Base-by-base conservation (phyloP, 2,113 vertebrate species). In the Donacobius atricapilla region DNA sequence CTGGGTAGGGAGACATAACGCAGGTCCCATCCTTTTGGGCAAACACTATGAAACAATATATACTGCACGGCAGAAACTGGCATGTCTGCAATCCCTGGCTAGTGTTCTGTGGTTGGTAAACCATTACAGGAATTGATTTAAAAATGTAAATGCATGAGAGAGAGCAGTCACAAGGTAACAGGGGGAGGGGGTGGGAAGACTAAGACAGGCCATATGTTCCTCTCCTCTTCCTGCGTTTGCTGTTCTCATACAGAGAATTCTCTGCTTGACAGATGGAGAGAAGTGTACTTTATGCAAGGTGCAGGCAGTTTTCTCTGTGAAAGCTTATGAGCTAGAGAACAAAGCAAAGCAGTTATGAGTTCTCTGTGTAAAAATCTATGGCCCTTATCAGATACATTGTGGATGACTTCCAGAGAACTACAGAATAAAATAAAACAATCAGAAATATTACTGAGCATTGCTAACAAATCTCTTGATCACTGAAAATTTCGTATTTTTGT, bases 231-330 rank as follows among this genome's bases (percentile, higher is more conserved):
- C 45, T 96, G 69, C 45, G 27, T 72, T 88, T 82, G n/a, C 61
- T 75, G n/a, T 61, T 87, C 66, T 93, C 75, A 53, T 87, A 91
- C 11, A 15, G 88, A 89, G 76, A 94, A 94, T 93, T 91, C 76
- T 93, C 69, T 91, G 53, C 47, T 57, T 50, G 72, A 80, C 93
- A 96, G 96, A 92, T 91, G 93, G 95, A 96, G 60, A 21, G 68
- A 90, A 91, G 45, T 7, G 11, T 81, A 57, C 71, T 92, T 90
- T 95, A 86, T 94, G 70, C 57, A 95, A 98, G 90, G 60, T 86
- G 58, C 60, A 73, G 61, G 72, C 0, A 2, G 40, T 77, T 95
- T 94, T 93, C 33, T 94, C 25, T 87, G 48, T 60, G 64, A 88
- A 92, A 86, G 68, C 85, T 75, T 73, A 79, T 94, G 30, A 79